Conservation (phyloP, 1,140 invertebrate genomes). For the Helicoverpa zea region DNA sequence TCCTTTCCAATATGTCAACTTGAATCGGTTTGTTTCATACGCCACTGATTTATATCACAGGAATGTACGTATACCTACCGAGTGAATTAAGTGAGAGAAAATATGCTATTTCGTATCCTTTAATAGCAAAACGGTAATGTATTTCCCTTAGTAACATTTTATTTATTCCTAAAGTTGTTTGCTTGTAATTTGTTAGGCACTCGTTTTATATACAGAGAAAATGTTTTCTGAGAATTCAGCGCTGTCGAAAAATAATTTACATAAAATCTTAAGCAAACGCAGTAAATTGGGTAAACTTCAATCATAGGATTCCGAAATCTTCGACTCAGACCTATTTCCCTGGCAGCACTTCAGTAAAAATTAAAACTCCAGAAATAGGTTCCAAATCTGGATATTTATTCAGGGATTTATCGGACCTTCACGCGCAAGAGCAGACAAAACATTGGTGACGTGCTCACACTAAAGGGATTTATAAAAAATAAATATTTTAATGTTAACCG, state of each 20-base stretch:
- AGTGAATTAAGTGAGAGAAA: constrained; percentile 20
- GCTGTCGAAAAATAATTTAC: constrained; percentile 75
- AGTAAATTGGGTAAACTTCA: constrained; percentile 81
- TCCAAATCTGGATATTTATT: constrained; percentile 1
- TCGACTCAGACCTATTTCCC: constrained; percentile 37
- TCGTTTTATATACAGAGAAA: constrained; percentile 56
- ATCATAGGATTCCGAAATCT: constrained; percentile 61
- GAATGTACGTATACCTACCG: constrained; percentile 1
- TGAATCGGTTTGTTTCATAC: constrained; percentile 58
- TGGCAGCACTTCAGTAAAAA: constrained; percentile 1
- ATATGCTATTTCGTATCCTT: constrained; percentile 37
- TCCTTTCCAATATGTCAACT: constrained; percentile 57
- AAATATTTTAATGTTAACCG: constrained; percentile 70
- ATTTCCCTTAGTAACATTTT: constrained; percentile 32
- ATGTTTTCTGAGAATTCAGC: constrained; percentile 50
- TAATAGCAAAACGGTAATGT: constrained; percentile 17
- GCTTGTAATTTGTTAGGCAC: constrained; percentile 53
- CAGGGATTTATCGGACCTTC: background rate
- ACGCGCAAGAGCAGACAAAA: background rate
- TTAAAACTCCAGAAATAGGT: background rate
- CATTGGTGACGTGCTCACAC: background rate
- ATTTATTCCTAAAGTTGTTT: constrained; percentile 55
- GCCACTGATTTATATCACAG: constrained; percentile 49
- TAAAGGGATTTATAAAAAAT: constrained; percentile 57
- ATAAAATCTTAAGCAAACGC: constrained; percentile 80